Base-by-base conservation (phyloP, 2,888 invertebrate genomes). In the Philhelius pedissequus region DNA sequence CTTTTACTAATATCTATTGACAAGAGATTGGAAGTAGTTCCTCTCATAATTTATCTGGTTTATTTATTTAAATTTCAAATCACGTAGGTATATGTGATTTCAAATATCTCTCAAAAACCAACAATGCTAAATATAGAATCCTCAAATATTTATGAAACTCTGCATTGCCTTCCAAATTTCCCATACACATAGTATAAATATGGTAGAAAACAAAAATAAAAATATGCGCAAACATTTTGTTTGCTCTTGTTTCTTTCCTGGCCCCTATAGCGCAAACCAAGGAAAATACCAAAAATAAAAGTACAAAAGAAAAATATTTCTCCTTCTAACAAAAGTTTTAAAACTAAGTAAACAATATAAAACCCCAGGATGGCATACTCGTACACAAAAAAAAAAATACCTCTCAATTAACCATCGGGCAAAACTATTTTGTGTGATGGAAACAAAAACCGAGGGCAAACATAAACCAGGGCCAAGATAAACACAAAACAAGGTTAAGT, bases 401-500 rank as follows among this genome's bases (percentile, higher is more conserved):
- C 40, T 69, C 48, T 56, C 60, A 35, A 50, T 35, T 38, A 64
- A 43, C 48, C 71, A 48, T 52, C 45, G 66, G 35, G 54, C 70
- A 25, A 48, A 54, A 48, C 35, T 38, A 71, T 56, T 35, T 32
- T 58, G 27, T 25, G 54, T 38, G 58, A 58, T 35, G 35, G n/a
- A 75, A 56, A 11, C 2, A 52, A 22, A 30, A 40, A 62, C 15
- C 1, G 25, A 30, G 13, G 27, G 3, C 5, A 32, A 6, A 32
- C 52, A 50, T 56, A 58, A 58, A 69, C 54, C 70, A 70, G n/a
- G 81, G 73, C 86, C 86, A 86, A 86, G 73, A 77, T 77, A 81
- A 86, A 86, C 69, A 81, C 64, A 74, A 58, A 86, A 86, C 81
- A 86, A 86, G 86, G 86, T 81, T 86, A 86, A 77, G 69, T 73